Evolutionary conservation across 2,888 invertebrate species (phyloP).

Genomic region (Buathra laborator): DNA sequence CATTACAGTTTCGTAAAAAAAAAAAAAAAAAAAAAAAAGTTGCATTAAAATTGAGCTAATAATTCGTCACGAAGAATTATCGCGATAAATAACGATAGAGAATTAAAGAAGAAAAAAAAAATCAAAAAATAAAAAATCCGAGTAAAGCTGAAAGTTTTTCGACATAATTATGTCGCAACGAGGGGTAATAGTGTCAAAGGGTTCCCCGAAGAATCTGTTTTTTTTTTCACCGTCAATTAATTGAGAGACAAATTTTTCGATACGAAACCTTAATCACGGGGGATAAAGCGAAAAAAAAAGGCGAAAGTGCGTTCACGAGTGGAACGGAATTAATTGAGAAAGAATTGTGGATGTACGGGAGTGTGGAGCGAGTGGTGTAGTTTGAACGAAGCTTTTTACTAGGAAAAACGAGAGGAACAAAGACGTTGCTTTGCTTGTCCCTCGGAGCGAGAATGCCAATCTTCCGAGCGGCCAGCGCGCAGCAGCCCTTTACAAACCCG

Average conservation of each 20-base stretch:
- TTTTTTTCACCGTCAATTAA: conserved; percentile 43
- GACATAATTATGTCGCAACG: conserved; percentile 50
- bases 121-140: neutral
- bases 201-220: neutral
- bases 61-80: neutral
- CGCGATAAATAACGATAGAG: neutral
- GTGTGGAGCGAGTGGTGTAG: conserved; percentile 10
- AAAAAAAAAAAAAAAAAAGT: neutral
- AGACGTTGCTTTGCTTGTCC: conserved; percentile 64
- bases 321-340: conserved; percentile 69
- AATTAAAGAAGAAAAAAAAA: conserved; percentile 16
- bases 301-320: conserved; percentile 58
- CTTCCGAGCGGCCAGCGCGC: conserved; percentile 37
- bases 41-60: neutral
- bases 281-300: conserved; percentile 22
- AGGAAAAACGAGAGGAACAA: conserved; percentile 50
- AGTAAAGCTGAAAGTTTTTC: conserved; percentile 39
- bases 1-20: neutral
- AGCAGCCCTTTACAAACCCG: conserved; percentile 23
- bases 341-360: conserved; percentile 48
- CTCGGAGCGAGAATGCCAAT: conserved; percentile 67
- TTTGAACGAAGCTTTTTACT: conserved; percentile 19
- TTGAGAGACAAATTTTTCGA: conserved; percentile 56
- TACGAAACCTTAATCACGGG: conserved; percentile 54
- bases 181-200: conserved; percentile 46